A percentile compares a stretch with the other conserved stretches of the same genome.
These are phyloP conservation scores for Troilus luridus DNA, from an alignment of 2,888 invertebrate genomes.

Conservation along the genomic window DNA sequence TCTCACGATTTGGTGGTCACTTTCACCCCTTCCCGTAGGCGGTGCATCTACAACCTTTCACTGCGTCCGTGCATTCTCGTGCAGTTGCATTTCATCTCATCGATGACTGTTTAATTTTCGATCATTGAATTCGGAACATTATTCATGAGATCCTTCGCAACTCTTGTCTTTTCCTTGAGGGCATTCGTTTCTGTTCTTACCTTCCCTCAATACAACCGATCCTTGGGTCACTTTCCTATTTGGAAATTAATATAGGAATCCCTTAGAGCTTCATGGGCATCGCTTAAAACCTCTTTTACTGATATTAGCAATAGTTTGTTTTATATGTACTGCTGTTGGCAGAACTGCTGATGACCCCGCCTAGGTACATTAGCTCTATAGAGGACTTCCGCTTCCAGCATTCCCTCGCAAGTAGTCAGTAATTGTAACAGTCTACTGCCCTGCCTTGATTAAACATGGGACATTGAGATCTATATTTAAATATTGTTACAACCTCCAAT, in stretches of 20 bases:
- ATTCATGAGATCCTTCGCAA: neutral
- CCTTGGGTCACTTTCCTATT: neutral
- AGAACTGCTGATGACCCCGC: neutral
- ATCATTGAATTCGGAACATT: neutral
- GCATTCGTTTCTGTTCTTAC: neutral
- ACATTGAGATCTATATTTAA: no score
- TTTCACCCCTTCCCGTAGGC: neutral
- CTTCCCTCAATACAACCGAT: neutral
- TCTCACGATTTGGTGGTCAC: constrained; percentile 11
- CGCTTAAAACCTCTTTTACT: neutral
- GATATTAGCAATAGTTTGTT: neutral
- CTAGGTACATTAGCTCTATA: neutral
- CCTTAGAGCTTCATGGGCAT: neutral
- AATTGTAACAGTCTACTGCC: neutral
- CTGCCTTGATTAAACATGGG: neutral
- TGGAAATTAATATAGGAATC: neutral
- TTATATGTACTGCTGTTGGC: neutral
- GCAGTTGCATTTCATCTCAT: neutral
- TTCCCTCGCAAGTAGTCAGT: neutral
- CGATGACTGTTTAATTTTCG: neutral
- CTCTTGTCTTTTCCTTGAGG: neutral
- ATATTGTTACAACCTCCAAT: no score
- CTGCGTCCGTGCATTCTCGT: neutral
- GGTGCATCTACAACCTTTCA: neutral
- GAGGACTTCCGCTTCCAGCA: neutral